Conservation (phyloP, 1,140 invertebrate species). For the Pomphorhynchus laevis region DNA sequence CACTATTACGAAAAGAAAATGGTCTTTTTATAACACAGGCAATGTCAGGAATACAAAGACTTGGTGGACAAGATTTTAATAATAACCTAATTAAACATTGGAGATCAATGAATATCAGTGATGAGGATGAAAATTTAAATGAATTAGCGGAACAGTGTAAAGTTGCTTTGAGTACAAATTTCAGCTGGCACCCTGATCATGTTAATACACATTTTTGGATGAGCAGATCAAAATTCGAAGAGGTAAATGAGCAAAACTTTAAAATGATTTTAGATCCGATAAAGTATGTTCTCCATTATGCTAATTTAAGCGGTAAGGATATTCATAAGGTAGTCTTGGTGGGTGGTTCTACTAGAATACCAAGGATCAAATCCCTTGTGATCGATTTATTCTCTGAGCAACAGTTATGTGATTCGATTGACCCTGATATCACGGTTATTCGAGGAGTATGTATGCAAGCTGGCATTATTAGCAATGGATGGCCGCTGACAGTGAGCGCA, state of each 20-base stretch:
- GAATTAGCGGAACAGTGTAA: not conserved
- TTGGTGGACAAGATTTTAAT: slow-evolving; percentile 24
- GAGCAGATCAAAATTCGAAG: slow-evolving; percentile 20
- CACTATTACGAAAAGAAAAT: slow-evolving; percentile 21
- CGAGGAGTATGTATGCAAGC: slow-evolving; percentile 24
- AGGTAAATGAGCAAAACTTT: slow-evolving; percentile 15
- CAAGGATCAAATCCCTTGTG: slow-evolving; percentile 19
- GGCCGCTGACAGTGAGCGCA: slow-evolving; percentile 24
- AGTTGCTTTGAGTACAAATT: not conserved
- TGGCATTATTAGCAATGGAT: slow-evolving; percentile 24
- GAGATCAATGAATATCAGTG: slow-evolving; percentile 13
- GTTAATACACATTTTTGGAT: slow-evolving; percentile 12
- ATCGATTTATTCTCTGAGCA: slow-evolving; percentile 19
- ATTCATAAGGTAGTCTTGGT: slow-evolving; percentile 23
- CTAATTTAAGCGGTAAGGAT: slow-evolving; percentile 14
- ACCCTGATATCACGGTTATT: slow-evolving; percentile 24
- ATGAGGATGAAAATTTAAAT: not conserved
- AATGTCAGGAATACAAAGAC: slow-evolving; percentile 19
- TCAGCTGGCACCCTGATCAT: not conserved
- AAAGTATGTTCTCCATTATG: slow-evolving; percentile 13
- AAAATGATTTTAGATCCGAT: slow-evolving; percentile 13
- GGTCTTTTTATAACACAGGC: slow-evolving; percentile 24
- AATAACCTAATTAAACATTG: slow-evolving; percentile 17
- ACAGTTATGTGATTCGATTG: slow-evolving; percentile 18
- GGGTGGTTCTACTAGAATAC: slow-evolving; percentile 23